Evolutionary conservation across 1,140 invertebrate species (phyloP), one percentile per base, ranked within the genome.

Genomic region (Lysiphlebus fabarum): DNA sequence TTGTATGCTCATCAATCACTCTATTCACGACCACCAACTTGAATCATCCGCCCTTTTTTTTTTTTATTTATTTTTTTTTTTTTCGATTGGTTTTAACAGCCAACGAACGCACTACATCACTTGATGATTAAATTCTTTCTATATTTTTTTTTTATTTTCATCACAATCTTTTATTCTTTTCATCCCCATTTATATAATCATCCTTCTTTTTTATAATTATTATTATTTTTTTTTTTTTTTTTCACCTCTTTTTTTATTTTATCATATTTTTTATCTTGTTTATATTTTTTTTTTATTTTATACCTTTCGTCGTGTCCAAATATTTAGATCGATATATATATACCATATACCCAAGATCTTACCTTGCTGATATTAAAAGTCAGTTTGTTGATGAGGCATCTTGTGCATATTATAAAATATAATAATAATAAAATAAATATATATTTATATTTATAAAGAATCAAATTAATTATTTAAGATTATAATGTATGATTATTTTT

Each of bases 1-100:
- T 68, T 65, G 72, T 60, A 70, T 62, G 68, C 71, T 79, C 76
- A 79, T 79, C 76, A 79, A 79, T 79, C 77, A 79, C 77, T 77
- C 76, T 55, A n/a, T 56, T 50, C 64, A 65, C 56, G 64, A 63
- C 59, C 64, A 56, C 61, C 62, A 53, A 63, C 60, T 62, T 62
- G 63, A 61, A 56, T 54, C 62, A 26, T 26, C 63, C 67, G 64
- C 62, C 51, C 61, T 62, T 49, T 34, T 49, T 47, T 62, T 49
- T 34, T 49, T 47, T 57, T 62, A 61, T 59, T 56, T 53, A 55
- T 5, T 9, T 62, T 58, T 63, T 38, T 7, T 53, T 4, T 26
- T 26, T 1, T 51, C 49, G 49, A 51, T 10, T 14, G n/a, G 10
- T 26, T 26, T 36, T n/a, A 51, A 37, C 49, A 36, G 11, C 49